Evolutionary conservation across 1,140 invertebrate species (phyloP).

Genomic region (Aphaenogaster floridana): DNA sequence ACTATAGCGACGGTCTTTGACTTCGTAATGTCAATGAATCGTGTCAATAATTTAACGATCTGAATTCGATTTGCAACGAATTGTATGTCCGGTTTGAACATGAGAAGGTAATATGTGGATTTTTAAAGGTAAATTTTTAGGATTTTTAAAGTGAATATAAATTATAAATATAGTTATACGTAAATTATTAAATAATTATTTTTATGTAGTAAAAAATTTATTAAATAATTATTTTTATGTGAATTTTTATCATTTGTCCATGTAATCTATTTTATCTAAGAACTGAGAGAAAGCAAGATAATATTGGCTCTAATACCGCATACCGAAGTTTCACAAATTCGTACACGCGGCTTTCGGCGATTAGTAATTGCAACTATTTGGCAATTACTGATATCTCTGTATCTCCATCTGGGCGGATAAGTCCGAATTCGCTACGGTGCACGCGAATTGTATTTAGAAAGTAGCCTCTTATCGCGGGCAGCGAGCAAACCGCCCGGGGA

Average conservation of each 20-base stretch:
- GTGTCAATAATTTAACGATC: slow-evolving; percentile 2
- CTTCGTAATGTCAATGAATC: slow-evolving; percentile 16
- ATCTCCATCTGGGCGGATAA: slow-evolving; percentile 53
- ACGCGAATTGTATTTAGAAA: slow-evolving; percentile 63
- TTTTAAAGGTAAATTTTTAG: too few relatives aligned
- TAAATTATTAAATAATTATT: too few relatives aligned
- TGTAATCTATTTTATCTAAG: background rate
- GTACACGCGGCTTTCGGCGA: background rate
- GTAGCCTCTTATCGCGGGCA: slow-evolving; percentile 45
- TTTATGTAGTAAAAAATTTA: background rate
- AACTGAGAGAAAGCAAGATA: background rate
- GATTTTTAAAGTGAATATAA: too few relatives aligned
- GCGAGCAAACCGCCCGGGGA: slow-evolving; percentile 6
- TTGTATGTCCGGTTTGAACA: slow-evolving; percentile 7
- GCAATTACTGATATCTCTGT: background rate
- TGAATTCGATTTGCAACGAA: background rate
- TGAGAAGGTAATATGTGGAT: background rate
- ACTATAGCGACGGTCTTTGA: background rate
- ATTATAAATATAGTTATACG: too few relatives aligned
- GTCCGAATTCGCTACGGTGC: slow-evolving; percentile 37
- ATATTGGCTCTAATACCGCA: background rate
- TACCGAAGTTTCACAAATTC: background rate
- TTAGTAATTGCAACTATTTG: slow-evolving; percentile 13
- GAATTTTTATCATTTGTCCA: background rate
- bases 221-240: slow-evolving; percentile 8